Evolutionary conservation across 2,888 invertebrate genomes (phyloP), one percentile per base, ranked within the genome.

Genomic region (Tortrix viridana): DNA sequence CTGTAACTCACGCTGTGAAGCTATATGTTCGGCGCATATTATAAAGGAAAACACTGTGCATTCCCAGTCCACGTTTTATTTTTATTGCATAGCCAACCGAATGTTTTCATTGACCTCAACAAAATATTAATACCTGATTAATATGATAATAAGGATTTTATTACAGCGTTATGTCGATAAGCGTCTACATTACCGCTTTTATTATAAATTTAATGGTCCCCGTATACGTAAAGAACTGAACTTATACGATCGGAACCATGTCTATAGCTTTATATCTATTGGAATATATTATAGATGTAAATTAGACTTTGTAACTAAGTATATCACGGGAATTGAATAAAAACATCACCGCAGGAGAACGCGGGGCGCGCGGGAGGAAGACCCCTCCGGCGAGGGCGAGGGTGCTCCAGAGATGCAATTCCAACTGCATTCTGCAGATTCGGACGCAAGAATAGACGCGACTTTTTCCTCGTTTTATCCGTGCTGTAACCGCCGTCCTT

Each of bases 351-450:
- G 71, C 79, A 76, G 71, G 71, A 77, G 77, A 69, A 76, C 72
- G 69, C 65, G 73, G 71, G 65, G 65, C 69, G 70, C 65, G 58
- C 71, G 82, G 82, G 86, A 86, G 76, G 82, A 85, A 82, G 82
- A 76, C 43, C 81, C 78, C 76, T 75, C 71, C 71, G 68, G 60
- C 60, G 65, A 71, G 75, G 74, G 75, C 69, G 77, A 79, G 79
- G 76, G 76, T 70, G 74, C 74, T 72, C 74, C 73, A 76, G 68
- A 74, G 77, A 79, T 81, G 84, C 81, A 84, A 85, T 85, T 81
- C 72, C 76, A 79, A 76, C 76, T 82, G 80, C 82, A 82, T 76
- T 81, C 78, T 78, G 71, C 71, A 78, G 76, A 79, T 77, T 77
- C 72, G 71, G 75, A 58, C 56, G 64, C 67, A 75, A 74, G 73